A percentile compares a stretch with the other conserved stretches of the same genome.
phyloP scores from a whole-genome alignment of 2,113 vertebrate genomes.

The Zingel zingel region DNA sequence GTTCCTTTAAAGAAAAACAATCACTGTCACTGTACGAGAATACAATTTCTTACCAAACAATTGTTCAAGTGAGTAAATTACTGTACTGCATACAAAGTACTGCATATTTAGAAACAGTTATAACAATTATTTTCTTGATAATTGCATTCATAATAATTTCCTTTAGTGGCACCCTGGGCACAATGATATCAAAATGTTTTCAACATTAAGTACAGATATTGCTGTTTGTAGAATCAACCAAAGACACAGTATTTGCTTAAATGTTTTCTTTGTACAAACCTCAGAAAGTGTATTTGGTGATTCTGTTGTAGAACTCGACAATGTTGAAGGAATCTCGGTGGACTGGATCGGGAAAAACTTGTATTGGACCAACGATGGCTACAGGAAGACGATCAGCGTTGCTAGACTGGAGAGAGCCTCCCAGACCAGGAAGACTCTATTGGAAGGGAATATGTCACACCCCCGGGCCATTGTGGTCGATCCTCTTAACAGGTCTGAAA shows the following conservation, averaged over 20 bases:
- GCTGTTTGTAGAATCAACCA: background rate
- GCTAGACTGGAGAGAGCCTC: slow-evolving; percentile 94
- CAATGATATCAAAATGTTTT: background rate
- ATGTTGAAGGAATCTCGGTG: slow-evolving; percentile 98
- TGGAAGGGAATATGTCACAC: slow-evolving; percentile 98
- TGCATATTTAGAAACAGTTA: background rate
- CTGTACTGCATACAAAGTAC: background rate
- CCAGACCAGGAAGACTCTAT: slow-evolving; percentile 92
- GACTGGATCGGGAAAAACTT: slow-evolving; percentile 99
- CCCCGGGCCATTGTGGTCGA: slow-evolving; percentile 97
- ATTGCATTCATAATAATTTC: background rate
- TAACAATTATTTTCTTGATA: background rate
- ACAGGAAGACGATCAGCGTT: slow-evolving; percentile 95
- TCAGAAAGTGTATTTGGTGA: background rate
- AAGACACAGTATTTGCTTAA: background rate
- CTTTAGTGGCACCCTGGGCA: background rate
- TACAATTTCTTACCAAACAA: background rate
- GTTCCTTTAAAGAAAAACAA: background rate
- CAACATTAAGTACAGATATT: background rate
- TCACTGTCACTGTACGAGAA: background rate
- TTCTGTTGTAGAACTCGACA: slow-evolving; percentile 90
- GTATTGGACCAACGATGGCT: slow-evolving; percentile 99
- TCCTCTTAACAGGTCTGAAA: slow-evolving; percentile 91
- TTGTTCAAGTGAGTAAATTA: background rate
- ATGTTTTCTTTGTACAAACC: background rate